These are phyloP conservation scores for Vombatus ursinus DNA, from an alignment of 2,113 vertebrate species.

Conservation along the genomic window DNA sequence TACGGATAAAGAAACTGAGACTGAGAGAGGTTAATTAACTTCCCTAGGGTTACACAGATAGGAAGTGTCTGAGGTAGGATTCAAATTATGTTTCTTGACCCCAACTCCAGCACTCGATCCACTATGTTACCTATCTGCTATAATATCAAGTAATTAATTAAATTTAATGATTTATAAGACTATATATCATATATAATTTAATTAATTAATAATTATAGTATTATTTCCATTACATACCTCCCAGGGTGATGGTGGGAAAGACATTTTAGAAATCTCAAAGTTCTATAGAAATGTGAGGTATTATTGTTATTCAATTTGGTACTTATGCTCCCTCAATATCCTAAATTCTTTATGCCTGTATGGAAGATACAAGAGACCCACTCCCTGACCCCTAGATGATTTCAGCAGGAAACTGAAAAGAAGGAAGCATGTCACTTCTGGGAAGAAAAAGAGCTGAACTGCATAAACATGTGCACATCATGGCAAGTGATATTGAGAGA, in stretches of 20 bases:
- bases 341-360: neutral
- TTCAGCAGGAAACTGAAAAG: slow-evolving; percentile 7
- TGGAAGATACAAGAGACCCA: neutral
- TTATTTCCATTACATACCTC: neutral
- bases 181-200: no score
- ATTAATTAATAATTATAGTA: neutral
- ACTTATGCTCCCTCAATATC: neutral
- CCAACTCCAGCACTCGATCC: neutral
- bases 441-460: neutral
- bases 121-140: neutral
- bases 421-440: neutral
- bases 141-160: neutral
- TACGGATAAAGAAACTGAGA: neutral
- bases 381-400: neutral
- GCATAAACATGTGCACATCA: neutral
- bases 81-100: neutral
- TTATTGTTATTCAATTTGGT: neutral
- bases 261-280: neutral
- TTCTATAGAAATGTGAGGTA: neutral
- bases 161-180: no score
- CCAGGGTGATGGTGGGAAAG: neutral
- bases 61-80: neutral
- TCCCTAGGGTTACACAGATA: neutral
- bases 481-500: neutral
- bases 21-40: neutral